Evolutionary conservation across 92 coral and sea anemone genomes (phyloP).

Genomic region (Scolanthus callimorphus): DNA sequence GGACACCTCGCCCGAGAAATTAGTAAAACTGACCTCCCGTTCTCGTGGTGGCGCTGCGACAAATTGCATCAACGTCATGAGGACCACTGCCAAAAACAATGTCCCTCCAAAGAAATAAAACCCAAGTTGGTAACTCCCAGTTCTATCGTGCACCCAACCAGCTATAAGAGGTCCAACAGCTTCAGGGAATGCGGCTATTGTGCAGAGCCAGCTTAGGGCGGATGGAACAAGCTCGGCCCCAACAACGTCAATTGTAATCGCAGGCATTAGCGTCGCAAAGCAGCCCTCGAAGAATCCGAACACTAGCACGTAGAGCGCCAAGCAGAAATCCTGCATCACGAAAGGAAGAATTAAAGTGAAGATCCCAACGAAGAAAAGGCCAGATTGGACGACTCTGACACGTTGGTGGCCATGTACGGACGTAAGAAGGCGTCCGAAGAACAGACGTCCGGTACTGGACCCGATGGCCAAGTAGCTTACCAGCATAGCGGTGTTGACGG

Average conservation of each 20-base stretch:
- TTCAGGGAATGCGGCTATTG: slow-evolving; percentile 83
- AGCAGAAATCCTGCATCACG: slow-evolving; percentile 69
- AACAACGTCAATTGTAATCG: slow-evolving; percentile 82
- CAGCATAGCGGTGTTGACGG: slow-evolving; percentile 50
- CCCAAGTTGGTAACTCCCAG: neutral
- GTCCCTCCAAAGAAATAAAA: slow-evolving; percentile 2
- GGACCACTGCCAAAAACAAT: neutral
- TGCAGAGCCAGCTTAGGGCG: slow-evolving; percentile 85
- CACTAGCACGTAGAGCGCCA: slow-evolving; percentile 80
- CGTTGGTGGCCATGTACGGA: slow-evolving; percentile 81
- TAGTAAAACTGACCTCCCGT: neutral
- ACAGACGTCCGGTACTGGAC: slow-evolving; percentile 90
- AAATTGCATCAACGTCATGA: neutral
- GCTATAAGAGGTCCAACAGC: slow-evolving; percentile 91
- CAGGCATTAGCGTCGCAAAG: slow-evolving; percentile 73
- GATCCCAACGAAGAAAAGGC: slow-evolving; percentile 71
- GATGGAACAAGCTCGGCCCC: slow-evolving; percentile 82
- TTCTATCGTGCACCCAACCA: slow-evolving; percentile 24
- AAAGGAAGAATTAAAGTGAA: slow-evolving; percentile 64
- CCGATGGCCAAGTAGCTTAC: slow-evolving; percentile 93
- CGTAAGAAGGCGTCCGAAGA: slow-evolving; percentile 86
- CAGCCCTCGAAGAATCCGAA: slow-evolving; percentile 97
- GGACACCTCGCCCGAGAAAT: neutral
- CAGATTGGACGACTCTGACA: slow-evolving; percentile 76
- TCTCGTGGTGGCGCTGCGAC: neutral